Evolutionary conservation across 2,888 invertebrate genomes (phyloP).

Genomic region (Agriopis aurantiaria): DNA sequence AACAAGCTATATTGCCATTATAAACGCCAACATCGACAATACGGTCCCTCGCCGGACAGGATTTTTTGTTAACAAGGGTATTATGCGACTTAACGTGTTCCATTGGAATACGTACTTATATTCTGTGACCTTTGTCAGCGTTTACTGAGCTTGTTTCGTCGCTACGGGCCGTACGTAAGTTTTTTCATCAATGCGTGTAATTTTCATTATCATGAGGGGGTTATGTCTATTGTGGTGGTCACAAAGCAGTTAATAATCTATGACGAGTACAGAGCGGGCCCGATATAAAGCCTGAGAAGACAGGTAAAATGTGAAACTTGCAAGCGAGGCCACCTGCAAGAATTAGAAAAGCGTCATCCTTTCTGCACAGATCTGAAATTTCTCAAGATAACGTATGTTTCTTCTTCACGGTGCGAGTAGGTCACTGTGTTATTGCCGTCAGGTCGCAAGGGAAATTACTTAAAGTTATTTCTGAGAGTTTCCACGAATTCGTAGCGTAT

Average conservation of each 20-base stretch:
- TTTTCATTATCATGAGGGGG: conserved; percentile 53
- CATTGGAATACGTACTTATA: conserved; percentile 50
- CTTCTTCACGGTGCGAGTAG: conserved; percentile 32
- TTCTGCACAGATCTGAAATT: conserved; percentile 36
- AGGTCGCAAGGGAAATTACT: conserved; percentile 52
- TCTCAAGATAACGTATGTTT: conserved; percentile 41
- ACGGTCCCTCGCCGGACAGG: conserved; percentile 51
- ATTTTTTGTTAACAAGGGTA: conserved; percentile 64
- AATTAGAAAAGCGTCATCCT: conserved; percentile 51
- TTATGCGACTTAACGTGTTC: conserved; percentile 57
- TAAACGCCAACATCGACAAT: conserved; percentile 57
- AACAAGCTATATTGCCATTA: conserved; percentile 53
- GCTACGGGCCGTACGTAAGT: conserved; percentile 37
- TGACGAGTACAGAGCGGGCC: conserved; percentile 35
- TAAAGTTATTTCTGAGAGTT: conserved; percentile 47
- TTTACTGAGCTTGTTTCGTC: conserved; percentile 52
- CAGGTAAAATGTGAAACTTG: conserved; percentile 48
- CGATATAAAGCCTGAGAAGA: neutral
- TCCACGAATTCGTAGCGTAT: conserved; percentile 41
- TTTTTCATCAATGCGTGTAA: conserved; percentile 49
- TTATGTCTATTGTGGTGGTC: conserved; percentile 53
- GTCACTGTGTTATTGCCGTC: conserved; percentile 36
- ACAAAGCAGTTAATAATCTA: conserved; percentile 59
- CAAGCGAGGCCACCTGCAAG: conserved; percentile 48
- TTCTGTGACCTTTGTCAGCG: conserved; percentile 58